Evolutionary conservation across 2,797 vertebrate species (phyloP).

Genomic region (Moxostoma hubbsi): DNA sequence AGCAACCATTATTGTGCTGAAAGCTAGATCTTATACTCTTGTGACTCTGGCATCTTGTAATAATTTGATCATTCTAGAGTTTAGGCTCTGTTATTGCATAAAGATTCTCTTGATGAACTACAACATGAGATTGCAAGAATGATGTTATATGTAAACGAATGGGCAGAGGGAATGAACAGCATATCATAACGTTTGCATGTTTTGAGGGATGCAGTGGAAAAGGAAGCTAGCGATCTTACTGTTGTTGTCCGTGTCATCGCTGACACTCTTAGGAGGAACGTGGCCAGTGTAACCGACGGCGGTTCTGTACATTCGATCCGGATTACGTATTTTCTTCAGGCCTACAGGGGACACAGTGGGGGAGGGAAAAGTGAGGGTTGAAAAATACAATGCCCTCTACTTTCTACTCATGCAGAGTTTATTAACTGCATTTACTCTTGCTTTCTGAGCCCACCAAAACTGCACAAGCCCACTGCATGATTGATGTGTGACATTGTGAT

Average conservation of each 20-base stretch:
- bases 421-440: conserved; percentile 10
- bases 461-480: background rate
- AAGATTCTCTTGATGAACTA: no score
- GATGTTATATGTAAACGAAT: conserved; percentile 54
- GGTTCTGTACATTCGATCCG: conserved; percentile 83
- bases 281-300: conserved; percentile 82
- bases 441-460: background rate
- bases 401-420: conserved; percentile 17
- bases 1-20: no score
- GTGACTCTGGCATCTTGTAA: no score
- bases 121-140: background rate
- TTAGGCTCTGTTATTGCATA: no score
- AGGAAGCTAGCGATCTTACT: conserved; percentile 74
- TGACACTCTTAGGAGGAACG: conserved; percentile 78
- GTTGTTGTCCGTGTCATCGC: conserved; percentile 82
- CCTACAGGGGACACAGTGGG: conserved; percentile 67
- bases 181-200: conserved; percentile 30
- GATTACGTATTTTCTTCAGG: conserved; percentile 86
- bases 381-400: conserved; percentile 29
- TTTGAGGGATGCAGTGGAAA: conserved; percentile 46
- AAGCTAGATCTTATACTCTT: no score
- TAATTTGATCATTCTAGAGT: no score
- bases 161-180: conserved; percentile 51
- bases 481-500: background rate
- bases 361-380: conserved; percentile 47